A percentile compares a stretch with the other conserved stretches of the same genome.
Evolutionary conservation across 2,888 invertebrate genomes (phyloP).

Genomic region (Caenorhabditis drosophilae): DNA sequence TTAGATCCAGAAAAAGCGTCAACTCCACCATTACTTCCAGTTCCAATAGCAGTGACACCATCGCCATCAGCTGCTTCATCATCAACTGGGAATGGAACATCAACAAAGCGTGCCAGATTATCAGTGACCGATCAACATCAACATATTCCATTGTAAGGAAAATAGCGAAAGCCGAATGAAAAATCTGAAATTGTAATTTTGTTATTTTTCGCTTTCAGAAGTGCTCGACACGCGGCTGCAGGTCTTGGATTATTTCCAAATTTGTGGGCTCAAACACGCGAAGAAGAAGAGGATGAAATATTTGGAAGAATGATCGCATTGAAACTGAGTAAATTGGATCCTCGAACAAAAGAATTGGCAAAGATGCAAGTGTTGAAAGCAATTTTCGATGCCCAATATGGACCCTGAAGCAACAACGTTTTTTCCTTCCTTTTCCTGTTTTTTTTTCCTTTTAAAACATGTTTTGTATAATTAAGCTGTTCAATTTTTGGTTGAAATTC

Average conservation of each 20-base stretch:
- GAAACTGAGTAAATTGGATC: conserved; percentile 32
- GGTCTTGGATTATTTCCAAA: conserved; percentile 16
- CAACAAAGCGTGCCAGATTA: conserved; percentile 3
- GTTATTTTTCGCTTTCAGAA: not conserved
- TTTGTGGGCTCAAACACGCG: conserved; percentile 23
- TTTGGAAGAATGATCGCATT: conserved; percentile 41
- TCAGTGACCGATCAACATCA: conserved; percentile 24
- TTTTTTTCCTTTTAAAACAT: not conserved
- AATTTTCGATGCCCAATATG: conserved; percentile 36
- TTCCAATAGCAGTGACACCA: conserved; percentile 31
- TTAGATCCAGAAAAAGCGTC: not conserved
- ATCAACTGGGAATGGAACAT: not conserved
- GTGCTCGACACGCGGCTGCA: conserved; percentile 10
- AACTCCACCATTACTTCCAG: conserved; percentile 26
- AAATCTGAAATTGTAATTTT: no score
- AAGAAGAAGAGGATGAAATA: conserved; percentile 49
- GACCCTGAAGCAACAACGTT: not conserved
- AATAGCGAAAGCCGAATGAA: no score
- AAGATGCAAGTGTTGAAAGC: conserved; percentile 35
- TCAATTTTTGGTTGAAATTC: conserved; percentile 1
- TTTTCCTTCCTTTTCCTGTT: not conserved
- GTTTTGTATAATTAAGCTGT: not conserved
- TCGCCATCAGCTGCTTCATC: conserved; percentile 33
- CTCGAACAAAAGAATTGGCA: conserved; percentile 34
- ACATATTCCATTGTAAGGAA: conserved; percentile 21